These are phyloP conservation scores for Sturnus vulgaris DNA, from an alignment of 2,113 vertebrate genomes.

Conservation along the genomic window DNA sequence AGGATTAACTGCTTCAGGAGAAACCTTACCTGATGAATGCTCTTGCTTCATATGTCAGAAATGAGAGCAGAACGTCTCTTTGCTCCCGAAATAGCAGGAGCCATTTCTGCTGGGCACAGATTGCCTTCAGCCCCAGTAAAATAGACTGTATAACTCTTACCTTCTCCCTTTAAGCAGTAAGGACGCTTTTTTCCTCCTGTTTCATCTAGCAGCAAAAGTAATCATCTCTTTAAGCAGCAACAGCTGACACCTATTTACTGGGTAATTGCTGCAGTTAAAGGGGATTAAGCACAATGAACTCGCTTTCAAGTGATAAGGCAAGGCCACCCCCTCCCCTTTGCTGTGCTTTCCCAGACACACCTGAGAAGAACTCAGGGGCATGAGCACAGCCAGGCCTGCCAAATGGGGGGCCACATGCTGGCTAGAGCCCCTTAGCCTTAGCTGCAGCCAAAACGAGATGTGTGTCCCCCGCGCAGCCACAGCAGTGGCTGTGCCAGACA, in stretches of 20 bases:
- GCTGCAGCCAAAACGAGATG: fast-evolving
- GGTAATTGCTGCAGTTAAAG: conserved; percentile 17
- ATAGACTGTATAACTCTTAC: not conserved
- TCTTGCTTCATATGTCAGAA: not conserved
- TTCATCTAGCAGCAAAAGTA: not conserved
- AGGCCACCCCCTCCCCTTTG: not conserved
- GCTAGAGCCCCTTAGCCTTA: fast-evolving
- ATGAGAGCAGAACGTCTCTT: not conserved
- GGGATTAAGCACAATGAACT: not conserved
- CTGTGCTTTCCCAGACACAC: not conserved
- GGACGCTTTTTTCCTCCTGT: not conserved
- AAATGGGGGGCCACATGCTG: fast-evolving
- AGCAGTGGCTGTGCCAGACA: fast-evolving
- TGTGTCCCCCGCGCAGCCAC: fast-evolving
- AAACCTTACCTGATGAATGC: not conserved
- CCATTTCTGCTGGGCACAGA: not conserved
- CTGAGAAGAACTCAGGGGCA: not conserved
- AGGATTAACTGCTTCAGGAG: not conserved
- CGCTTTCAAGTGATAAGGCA: not conserved
- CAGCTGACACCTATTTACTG: conserved; percentile 21
- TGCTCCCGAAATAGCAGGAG: not conserved
- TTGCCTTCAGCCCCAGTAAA: not conserved
- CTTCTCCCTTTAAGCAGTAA: not conserved
- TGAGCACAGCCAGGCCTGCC: too few species aligned
- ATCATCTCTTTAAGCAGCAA: conserved; percentile 6